These are phyloP conservation scores for Cephus runcator DNA, from an alignment of 2,888 invertebrate species.

Conservation along the genomic window DNA sequence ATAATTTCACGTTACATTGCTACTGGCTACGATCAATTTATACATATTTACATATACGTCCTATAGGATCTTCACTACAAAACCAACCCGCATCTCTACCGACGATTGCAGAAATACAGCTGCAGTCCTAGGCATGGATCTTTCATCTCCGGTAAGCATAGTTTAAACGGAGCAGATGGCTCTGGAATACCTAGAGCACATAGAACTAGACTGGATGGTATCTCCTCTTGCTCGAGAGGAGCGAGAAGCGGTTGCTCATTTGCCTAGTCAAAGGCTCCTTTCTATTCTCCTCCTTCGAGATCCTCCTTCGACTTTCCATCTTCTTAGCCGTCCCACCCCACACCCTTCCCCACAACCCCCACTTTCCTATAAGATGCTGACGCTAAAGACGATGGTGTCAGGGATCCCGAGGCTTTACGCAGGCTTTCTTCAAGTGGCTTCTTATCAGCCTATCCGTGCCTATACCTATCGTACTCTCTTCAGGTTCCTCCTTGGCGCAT, in stretches of 20 bases:
- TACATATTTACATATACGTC: not conserved
- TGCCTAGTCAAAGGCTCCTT: slow-evolving; percentile 41
- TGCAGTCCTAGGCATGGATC: slow-evolving; percentile 29
- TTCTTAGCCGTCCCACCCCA: not conserved
- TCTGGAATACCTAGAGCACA: slow-evolving; percentile 16
- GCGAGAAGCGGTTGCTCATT: slow-evolving; percentile 37
- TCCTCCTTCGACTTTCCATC: not conserved
- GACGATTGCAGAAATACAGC: not conserved
- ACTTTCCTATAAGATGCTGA: slow-evolving; percentile 21
- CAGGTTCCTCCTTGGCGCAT: not conserved
- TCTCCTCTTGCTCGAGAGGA: slow-evolving; percentile 34
- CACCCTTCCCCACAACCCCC: not conserved
- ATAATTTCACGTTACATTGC: not conserved
- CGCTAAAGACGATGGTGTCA: slow-evolving; percentile 15
- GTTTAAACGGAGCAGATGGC: slow-evolving; percentile 21
- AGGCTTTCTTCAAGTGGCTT: not conserved
- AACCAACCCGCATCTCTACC: not conserved
- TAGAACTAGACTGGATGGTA: slow-evolving; percentile 23
- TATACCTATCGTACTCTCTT: not conserved
- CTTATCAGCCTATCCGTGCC: not conserved
- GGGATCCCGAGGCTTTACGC: not conserved
- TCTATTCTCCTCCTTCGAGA: slow-evolving; percentile 24
- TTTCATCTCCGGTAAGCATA: slow-evolving; percentile 33
- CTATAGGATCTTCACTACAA: not conserved
- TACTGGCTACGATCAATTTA: not conserved